Conservation (phyloP, 2,113 vertebrate species). For the Edolisoma coerulescens region DNA sequence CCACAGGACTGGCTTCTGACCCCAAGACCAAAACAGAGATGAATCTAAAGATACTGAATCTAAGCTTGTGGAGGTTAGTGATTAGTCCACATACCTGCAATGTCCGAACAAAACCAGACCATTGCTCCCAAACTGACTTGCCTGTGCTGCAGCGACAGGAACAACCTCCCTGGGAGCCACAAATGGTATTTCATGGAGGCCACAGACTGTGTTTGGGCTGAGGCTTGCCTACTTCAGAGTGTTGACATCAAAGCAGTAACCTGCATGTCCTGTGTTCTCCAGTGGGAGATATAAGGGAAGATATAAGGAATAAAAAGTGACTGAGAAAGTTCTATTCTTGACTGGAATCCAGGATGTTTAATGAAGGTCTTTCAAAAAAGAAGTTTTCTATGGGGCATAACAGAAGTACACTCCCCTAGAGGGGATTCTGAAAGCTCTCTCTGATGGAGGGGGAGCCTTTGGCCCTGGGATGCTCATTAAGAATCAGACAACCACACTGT, state of each 20-base stretch:
- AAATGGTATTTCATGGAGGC: background rate
- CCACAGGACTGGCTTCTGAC: background rate
- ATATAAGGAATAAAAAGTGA: background rate
- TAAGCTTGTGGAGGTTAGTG: background rate
- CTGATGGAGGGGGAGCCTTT: background rate
- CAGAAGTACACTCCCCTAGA: background rate
- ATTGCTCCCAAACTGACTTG: background rate
- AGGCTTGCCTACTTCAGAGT: background rate
- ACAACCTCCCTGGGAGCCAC: background rate
- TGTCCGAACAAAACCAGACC: background rate
- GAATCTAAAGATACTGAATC: background rate
- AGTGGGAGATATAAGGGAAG: background rate
- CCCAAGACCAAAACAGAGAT: background rate
- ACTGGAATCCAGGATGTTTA: background rate
- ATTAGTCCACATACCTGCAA: background rate
- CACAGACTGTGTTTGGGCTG: background rate
- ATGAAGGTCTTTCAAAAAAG: background rate
- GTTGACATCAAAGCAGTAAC: background rate
- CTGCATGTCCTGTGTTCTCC: background rate
- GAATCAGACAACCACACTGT: constrained; percentile 45
- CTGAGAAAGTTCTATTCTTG: background rate
- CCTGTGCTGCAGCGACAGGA: background rate
- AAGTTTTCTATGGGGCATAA: background rate
- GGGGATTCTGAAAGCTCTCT: background rate
- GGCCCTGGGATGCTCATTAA: background rate